These are phyloP conservation scores for Aradophagus sp. DNA, from an alignment of 1,140 invertebrate species.

Conservation along the genomic window DNA sequence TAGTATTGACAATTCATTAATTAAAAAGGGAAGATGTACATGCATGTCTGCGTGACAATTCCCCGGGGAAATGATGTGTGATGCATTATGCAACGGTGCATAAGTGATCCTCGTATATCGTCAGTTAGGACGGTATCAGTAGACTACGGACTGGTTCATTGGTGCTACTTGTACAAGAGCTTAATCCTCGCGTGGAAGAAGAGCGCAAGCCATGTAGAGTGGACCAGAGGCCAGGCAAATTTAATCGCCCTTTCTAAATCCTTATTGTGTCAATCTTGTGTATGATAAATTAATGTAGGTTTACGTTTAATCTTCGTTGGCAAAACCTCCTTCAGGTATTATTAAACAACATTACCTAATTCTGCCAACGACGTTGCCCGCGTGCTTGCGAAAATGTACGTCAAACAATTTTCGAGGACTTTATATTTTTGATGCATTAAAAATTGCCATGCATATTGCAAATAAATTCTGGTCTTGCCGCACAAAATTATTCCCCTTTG, in stretches of 20 bases:
- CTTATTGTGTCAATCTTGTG: slow-evolving; percentile 31
- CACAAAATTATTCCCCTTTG: no score
- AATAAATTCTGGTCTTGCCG: no score
- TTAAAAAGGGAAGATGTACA: slow-evolving; percentile 36
- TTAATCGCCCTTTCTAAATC: slow-evolving; percentile 24
- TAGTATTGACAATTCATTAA: slow-evolving; percentile 20
- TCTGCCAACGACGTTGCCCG: no score
- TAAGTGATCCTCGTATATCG: slow-evolving; percentile 64
- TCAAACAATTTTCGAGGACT: no score
- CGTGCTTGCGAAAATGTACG: no score
- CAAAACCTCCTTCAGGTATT: no score
- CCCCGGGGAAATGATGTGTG: slow-evolving; percentile 64
- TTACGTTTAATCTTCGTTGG: background rate
- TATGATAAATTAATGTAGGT: slow-evolving; percentile 5
- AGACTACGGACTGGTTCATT: slow-evolving; percentile 47
- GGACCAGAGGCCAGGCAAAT: slow-evolving; percentile 35
- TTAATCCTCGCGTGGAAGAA: slow-evolving; percentile 39
- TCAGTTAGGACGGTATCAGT: slow-evolving; percentile 57
- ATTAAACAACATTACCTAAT: no score
- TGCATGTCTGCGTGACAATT: slow-evolving; percentile 44
- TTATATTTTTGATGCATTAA: no score
- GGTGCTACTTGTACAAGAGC: slow-evolving; percentile 46
- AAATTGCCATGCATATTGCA: no score
- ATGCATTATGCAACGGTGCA: slow-evolving; percentile 65
- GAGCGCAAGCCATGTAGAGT: slow-evolving; percentile 22